phyloP scores from a whole-genome alignment of 1,140 invertebrate genomes.

The Stegodyphus dumicola region DNA sequence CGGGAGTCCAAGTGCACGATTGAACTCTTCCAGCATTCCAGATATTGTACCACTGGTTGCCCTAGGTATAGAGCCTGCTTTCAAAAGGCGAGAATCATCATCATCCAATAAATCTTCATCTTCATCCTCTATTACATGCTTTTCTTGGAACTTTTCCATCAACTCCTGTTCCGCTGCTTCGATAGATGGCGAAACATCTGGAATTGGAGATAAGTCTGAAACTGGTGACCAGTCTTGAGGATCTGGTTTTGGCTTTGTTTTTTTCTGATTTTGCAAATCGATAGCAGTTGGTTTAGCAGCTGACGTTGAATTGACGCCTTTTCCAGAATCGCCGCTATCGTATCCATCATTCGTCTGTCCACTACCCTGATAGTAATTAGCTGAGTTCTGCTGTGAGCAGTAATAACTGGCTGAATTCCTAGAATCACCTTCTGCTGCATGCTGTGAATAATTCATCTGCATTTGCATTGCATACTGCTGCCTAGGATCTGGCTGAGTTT shows the following conservation, averaged over 20 bases:
- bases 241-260: slow-evolving; percentile 67
- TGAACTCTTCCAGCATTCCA: slow-evolving; percentile 73
- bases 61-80: slow-evolving; percentile 61
- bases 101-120: slow-evolving; percentile 63
- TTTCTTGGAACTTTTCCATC: slow-evolving; percentile 65
- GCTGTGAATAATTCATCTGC: too few relatives aligned
- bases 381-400: slow-evolving; percentile 1
- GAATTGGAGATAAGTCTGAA: slow-evolving; percentile 71
- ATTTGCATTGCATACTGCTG: neutral
- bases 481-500: slow-evolving; percentile 5
- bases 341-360: slow-evolving; percentile 30
- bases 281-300: slow-evolving; percentile 65
- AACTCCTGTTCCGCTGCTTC: slow-evolving; percentile 71
- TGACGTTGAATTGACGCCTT: neutral
- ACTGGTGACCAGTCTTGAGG: slow-evolving; percentile 70
- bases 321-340: neutral
- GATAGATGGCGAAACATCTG: slow-evolving; percentile 71
- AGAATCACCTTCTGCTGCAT: neutral
- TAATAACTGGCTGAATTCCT: slow-evolving; percentile 19
- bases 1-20: slow-evolving; percentile 63
- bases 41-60: slow-evolving; percentile 68
- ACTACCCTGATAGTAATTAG: neutral
- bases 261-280: slow-evolving; percentile 68
- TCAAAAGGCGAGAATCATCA: slow-evolving; percentile 41
- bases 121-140: slow-evolving; percentile 38